Evolutionary conservation across 2,113 vertebrate species (phyloP).

Genomic region (Gambusia holbrooki): DNA sequence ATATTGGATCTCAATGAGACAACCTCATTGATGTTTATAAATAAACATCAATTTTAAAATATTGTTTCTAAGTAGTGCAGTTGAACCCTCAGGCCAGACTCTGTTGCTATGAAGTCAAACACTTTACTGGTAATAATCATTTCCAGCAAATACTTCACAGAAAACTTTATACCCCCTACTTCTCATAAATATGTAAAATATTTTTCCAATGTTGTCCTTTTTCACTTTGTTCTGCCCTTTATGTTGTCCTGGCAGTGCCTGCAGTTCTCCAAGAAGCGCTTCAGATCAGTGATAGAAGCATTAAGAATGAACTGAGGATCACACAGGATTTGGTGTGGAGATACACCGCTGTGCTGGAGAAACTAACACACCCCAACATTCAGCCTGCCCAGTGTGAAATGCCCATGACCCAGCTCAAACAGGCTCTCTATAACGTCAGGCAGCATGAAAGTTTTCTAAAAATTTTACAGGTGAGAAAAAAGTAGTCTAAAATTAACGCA

Average conservation of each 20-base stretch:
- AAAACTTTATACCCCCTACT: no score
- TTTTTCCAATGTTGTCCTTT: neutral
- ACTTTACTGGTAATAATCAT: no score
- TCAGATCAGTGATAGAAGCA: constrained; percentile 59
- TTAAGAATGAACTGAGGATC: constrained; percentile 74
- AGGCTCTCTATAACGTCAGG: constrained; percentile 86
- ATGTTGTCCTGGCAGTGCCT: constrained; percentile 78
- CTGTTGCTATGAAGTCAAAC: no score
- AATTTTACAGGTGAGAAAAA: constrained; percentile 85
- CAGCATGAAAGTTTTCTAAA: constrained; percentile 89
- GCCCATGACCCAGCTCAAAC: constrained; percentile 75
- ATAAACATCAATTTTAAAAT: no score
- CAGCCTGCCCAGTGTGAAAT: constrained; percentile 25
- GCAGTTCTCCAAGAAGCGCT: constrained; percentile 79
- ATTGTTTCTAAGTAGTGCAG: no score
- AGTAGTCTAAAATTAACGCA: neutral
- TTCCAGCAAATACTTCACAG: no score
- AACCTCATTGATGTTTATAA: no score
- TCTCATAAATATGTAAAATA: neutral
- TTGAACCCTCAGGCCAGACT: no score
- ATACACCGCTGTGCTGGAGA: constrained; percentile 88
- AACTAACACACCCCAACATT: constrained; percentile 20
- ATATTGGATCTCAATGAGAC: no score
- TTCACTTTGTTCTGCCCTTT: no score
- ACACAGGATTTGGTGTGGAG: constrained; percentile 75